Evolutionary conservation across 2,113 vertebrate genomes (phyloP).

Genomic region (Poeciliopsis turrubarensis): DNA sequence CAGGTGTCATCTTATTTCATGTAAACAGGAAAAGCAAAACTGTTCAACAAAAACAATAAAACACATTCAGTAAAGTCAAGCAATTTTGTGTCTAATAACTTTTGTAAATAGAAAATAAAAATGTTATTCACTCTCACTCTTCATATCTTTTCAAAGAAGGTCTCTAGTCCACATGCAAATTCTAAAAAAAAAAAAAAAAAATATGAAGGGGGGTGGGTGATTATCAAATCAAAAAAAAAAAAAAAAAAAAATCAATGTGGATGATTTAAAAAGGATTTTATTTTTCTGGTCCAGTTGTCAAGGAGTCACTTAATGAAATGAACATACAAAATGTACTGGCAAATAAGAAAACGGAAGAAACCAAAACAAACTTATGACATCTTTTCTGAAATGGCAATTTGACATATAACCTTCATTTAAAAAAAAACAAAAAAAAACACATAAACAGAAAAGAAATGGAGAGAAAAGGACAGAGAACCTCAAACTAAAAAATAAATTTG

Average conservation of each 20-base stretch:
- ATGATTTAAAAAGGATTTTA: slow-evolving; percentile 81
- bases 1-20: slow-evolving; percentile 19
- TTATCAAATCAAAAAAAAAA: slow-evolving; percentile 14
- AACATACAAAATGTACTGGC: slow-evolving; percentile 66
- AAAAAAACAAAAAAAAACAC: not conserved
- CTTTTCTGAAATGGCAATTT: slow-evolving; percentile 69
- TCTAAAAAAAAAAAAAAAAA: not conserved
- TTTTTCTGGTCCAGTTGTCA: slow-evolving; percentile 77
- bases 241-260: slow-evolving; percentile 4
- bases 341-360: slow-evolving; percentile 60
- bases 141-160: not conserved
- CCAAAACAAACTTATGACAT: slow-evolving; percentile 60
- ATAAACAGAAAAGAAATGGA: slow-evolving; percentile 27
- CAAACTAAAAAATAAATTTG: slow-evolving; percentile 71
- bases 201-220: not conserved
- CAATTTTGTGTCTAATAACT: not conserved
- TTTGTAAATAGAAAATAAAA: not conserved
- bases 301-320: slow-evolving; percentile 64
- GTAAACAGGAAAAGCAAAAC: not conserved
- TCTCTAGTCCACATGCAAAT: not conserved
- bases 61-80: not conserved
- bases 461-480: slow-evolving; percentile 58
- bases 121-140: not conserved
- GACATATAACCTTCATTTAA: slow-evolving; percentile 66
- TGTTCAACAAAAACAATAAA: slow-evolving; percentile 21